Conservation (phyloP, 2,888 invertebrate species). For the Himalopsyche anomala region DNA sequence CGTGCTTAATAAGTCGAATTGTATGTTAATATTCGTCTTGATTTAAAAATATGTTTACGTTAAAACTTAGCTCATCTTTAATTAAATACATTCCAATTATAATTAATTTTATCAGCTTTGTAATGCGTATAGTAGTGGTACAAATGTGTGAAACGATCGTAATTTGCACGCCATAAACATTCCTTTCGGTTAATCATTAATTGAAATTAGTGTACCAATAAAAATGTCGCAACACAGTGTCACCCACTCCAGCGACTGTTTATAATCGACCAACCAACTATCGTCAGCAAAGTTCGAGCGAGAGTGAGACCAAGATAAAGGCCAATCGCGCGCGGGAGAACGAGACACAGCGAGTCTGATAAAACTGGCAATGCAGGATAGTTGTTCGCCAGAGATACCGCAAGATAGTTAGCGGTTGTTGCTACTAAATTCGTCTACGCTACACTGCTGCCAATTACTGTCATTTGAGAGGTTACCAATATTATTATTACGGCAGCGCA, state of each 20-base stretch:
- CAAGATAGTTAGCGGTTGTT: slow-evolving; percentile 56
- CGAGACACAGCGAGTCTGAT: neutral
- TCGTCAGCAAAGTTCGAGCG: slow-evolving; percentile 43
- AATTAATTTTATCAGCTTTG: no score
- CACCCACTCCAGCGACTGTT: slow-evolving; percentile 58
- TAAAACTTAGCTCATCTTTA: no score
- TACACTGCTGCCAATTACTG: slow-evolving; percentile 34
- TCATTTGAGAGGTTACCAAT: slow-evolving; percentile 8
- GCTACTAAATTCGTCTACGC: slow-evolving; percentile 15
- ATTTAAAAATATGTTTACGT: no score
- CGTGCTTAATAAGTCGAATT: no score
- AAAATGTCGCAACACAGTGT: slow-evolving; percentile 45
- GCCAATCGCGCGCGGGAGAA: neutral
- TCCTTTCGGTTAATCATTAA: slow-evolving; percentile 38
- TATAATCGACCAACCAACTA: slow-evolving; percentile 60
- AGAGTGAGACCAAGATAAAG: neutral
- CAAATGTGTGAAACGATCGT: neutral
- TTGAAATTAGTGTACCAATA: slow-evolving; percentile 39
- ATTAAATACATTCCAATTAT: no score
- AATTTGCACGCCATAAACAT: slow-evolving; percentile 13
- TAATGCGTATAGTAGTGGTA: neutral
- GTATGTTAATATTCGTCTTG: no score
- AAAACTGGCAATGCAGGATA: slow-evolving; percentile 53
- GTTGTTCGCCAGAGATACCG: slow-evolving; percentile 47
- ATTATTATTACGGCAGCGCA: neutral